Percentiles rank a stretch among this genome's conserved stretches.
Conservation (phyloP, 2,888 invertebrate species). For the Orthosia cruda region DNA sequence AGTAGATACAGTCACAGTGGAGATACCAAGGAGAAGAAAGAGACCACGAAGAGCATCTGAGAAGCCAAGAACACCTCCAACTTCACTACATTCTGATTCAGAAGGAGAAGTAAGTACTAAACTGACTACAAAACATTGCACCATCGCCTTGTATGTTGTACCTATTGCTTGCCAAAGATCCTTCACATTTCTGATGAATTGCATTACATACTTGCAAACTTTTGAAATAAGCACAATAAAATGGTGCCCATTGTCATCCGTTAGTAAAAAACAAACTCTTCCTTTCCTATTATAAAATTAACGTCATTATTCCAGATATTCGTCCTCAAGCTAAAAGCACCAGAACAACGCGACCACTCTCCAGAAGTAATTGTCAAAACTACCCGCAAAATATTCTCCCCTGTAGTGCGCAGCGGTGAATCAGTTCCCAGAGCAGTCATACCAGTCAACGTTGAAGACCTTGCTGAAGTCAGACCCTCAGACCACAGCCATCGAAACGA, state of each 20-base stretch:
- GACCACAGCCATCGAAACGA: constrained; percentile 72
- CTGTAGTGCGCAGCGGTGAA: constrained; percentile 92
- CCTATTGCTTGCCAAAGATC: too few species aligned
- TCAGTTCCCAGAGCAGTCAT: constrained; percentile 90
- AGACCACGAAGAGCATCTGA: constrained; percentile 87
- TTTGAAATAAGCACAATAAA: not conserved
- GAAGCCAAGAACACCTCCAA: constrained; percentile 87
- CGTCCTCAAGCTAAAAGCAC: constrained; percentile 87
- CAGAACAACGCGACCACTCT: constrained; percentile 84
- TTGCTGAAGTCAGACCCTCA: constrained; percentile 82
- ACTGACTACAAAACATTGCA: too few species aligned
- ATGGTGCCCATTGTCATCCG: too few species aligned
- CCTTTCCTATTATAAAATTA: not conserved
- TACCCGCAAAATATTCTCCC: constrained; percentile 95
- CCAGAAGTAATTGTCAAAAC: constrained; percentile 95
- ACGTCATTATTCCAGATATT: constrained; percentile 79
- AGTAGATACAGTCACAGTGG: constrained; percentile 89
- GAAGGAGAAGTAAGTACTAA: constrained; percentile 85
- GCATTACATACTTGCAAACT: too few species aligned
- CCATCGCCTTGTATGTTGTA: too few species aligned
- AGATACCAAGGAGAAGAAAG: constrained; percentile 89
- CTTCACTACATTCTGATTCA: constrained; percentile 88
- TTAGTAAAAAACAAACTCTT: too few species aligned
- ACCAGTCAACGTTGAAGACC: constrained; percentile 84
- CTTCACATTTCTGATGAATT: too few species aligned